These are phyloP conservation scores for Atrina japonica DNA, from an alignment of 2,888 invertebrate species.

Conservation along the genomic window DNA sequence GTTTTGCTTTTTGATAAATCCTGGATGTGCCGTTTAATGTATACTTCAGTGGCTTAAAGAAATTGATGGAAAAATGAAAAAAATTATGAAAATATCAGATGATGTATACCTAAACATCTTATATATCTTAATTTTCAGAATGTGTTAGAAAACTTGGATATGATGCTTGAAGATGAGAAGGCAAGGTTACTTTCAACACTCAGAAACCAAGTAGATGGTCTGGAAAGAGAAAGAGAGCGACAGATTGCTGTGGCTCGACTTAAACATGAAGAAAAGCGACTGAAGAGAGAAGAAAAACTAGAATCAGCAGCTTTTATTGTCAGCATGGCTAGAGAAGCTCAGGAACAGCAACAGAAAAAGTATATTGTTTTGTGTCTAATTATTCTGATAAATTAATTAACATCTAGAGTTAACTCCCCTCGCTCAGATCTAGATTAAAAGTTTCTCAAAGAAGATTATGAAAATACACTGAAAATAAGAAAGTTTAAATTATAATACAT, in stretches of 20 bases:
- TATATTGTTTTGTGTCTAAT: too few species aligned
- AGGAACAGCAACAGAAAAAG: constrained; percentile 57
- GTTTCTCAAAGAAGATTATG: neutral
- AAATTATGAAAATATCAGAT: too few species aligned
- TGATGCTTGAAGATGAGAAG: constrained; percentile 71
- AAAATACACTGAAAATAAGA: neutral
- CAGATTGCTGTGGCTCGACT: constrained; percentile 69
- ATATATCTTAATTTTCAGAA: too few species aligned
- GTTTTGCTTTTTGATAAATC: too few species aligned
- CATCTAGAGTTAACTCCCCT: too few species aligned
- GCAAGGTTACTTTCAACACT: constrained; percentile 65
- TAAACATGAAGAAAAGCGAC: constrained; percentile 60
- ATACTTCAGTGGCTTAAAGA: too few species aligned
- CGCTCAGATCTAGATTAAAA: too few species aligned
- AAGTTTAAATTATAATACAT: too few species aligned
- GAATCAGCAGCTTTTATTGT: constrained; percentile 70
- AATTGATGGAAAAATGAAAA: too few species aligned
- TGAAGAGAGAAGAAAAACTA: constrained; percentile 70
- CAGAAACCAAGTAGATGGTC: constrained; percentile 58
- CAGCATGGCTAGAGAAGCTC: constrained; percentile 53
- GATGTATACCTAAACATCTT: too few species aligned
- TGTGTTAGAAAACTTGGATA: constrained; percentile 69
- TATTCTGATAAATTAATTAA: too few species aligned
- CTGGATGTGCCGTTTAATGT: too few species aligned
- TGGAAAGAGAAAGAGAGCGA: constrained; percentile 60